Conservation (phyloP, 2,888 invertebrate species). For the Lepidochitona cinerea region DNA sequence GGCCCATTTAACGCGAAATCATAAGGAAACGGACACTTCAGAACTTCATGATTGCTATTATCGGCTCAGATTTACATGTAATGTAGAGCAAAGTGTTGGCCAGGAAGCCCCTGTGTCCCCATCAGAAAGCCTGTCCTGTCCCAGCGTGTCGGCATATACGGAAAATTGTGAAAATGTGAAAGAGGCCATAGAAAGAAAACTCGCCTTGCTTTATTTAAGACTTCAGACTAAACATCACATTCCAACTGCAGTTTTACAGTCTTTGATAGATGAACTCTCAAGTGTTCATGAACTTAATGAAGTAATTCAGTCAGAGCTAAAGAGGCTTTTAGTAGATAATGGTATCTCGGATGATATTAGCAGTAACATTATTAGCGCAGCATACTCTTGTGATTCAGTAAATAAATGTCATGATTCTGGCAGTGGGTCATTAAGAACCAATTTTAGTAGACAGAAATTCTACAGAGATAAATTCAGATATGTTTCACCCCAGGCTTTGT, state of each 20-base stretch:
- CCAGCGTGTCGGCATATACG: neutral
- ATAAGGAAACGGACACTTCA: neutral
- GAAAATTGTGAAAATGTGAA: neutral
- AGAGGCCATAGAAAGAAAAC: neutral
- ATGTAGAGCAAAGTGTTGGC: neutral
- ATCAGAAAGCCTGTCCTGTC: neutral
- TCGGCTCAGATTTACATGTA: no score
- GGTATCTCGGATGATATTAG: neutral
- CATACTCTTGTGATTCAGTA: neutral
- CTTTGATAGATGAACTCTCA: neutral
- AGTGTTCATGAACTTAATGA: neutral
- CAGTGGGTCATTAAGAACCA: neutral
- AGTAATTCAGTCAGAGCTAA: neutral
- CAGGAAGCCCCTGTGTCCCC: neutral
- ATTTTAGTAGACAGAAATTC: constrained; percentile 6
- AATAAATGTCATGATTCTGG: neutral
- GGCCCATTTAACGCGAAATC: neutral
- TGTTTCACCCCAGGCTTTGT: constrained; percentile 12
- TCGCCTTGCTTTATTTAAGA: neutral
- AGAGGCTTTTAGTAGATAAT: neutral
- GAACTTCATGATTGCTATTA: neutral
- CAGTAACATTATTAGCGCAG: neutral
- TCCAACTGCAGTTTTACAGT: neutral
- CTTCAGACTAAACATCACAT: neutral
- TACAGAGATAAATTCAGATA: constrained; percentile 22